Base-by-base conservation (phyloP, 64 coral and sea anemone genomes). In the Stichodactyla helianthus region DNA sequence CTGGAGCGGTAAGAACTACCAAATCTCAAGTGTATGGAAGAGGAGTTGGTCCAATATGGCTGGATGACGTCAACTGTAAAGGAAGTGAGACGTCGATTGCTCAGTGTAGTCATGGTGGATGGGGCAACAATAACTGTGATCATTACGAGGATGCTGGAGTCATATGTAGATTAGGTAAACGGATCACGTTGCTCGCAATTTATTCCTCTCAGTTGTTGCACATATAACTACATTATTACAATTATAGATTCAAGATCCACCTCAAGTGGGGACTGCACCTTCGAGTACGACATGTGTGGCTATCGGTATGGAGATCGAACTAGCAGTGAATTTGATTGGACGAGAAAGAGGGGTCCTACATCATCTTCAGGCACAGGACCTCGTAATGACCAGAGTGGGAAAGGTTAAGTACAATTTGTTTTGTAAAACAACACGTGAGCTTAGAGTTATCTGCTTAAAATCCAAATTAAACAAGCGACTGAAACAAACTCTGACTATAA, bases 131-230 rank as follows among this genome's bases (percentile, higher is more conserved):
- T 15, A 50, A 50, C 10, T 80, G 28, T 50, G 74, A 50, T n/a
- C 78, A 80, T 54, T 50, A 20, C 35, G 78, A 80, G 78, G 78
- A 50, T n/a, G 78, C 27, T n/a, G 78, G 27, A 25, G 18, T 79
- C 15, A 28, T 80, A 0, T 50, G 78, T 50, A 7, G 62, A 65
- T 12, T 65, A 9, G 18, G 19, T 65, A n/a, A n/a, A 5, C 5
- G 4, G 5, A n/a, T n/a, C 19, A 19, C 13, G 6, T 65, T 65
- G 15, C 56, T 59, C 15, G 35, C 35, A 44, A 44, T 44, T 44
- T 44, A 44, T 1, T 44, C 35, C 35, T 44, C 4, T 20, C 1
- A 65, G 0, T n/a, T 5, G 22, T 65, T 65, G 19, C 1, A 65
- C 62, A n/a, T 65, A n/a, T 65, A n/a, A 65, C 20, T 9, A n/a